Base-by-base conservation (phyloP, 1,140 invertebrate species). In the Drosophila auraria region DNA sequence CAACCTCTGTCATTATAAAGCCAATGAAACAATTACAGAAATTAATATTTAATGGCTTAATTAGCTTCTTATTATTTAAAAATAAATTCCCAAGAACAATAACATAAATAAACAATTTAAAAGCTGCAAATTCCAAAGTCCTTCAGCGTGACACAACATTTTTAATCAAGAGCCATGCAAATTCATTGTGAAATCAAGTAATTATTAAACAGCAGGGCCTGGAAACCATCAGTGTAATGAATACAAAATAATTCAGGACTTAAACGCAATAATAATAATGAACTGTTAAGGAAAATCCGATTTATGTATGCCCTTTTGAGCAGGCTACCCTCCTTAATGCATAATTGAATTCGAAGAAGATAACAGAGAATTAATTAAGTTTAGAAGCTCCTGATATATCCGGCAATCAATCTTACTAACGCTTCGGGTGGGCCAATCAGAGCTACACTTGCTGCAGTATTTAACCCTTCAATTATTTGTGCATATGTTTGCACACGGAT, bases 391-490 rank as follows among this genome's bases (percentile, higher is more conserved):
- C 14, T 6, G 6, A 36, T 23, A 3, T 14, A 38, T 15, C 17
- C 33, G 17, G 53, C 36, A 57, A 57, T 40, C 54, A 56, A 56
- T 56, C 20, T 40, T 56, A 14, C 15, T 12, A 6, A 14, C 23
- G 8, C 33, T 33, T 33, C 33, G 9, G 33, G 27, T 27, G 20
- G 6, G 30, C 25, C 5, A 59, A 23, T 5, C 36, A 17, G 20
- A 3, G 4, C 17, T 15, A 12, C 15, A 12, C 38, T 53, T 33
- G 12, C n/a, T 14, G 0, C 15, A 14, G 20, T 7, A 15, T 17
- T 53, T 36, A 70, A 36, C 49, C 27, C 47, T 33, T 23, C 36
- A 44, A 53, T 44, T 45, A 27, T n/a, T n/a, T 27, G 36, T 25
- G 20, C 40, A 36, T 65, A 47, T 27, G 20, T 47, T 14, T 5